These are phyloP conservation scores for Saiga tatarica DNA, from an alignment of 2,113 vertebrate species.

Conservation along the genomic window DNA sequence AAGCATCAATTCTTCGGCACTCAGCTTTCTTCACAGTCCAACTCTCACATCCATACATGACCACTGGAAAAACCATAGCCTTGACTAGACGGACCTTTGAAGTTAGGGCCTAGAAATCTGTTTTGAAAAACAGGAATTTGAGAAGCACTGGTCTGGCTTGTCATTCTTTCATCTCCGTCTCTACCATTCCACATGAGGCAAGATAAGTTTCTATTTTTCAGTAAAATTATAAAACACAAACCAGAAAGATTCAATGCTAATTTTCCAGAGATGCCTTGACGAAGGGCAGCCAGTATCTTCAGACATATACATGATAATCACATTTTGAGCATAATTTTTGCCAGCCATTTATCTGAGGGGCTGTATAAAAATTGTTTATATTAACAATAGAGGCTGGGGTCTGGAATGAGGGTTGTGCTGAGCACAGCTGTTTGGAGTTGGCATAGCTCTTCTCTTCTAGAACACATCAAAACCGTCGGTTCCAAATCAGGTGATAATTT, in stretches of 20 bases:
- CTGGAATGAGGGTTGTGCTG: neutral
- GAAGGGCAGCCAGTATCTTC: neutral
- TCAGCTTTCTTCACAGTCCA: no score
- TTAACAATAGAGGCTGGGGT: neutral
- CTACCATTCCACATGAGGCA: neutral
- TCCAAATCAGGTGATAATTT: neutral
- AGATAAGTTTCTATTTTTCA: constrained; percentile 17
- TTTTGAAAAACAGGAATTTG: neutral
- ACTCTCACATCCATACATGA: no score
- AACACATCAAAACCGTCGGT: neutral
- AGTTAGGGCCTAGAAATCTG: neutral
- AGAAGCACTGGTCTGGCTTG: neutral
- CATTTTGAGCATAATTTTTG: neutral
- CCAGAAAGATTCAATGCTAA: neutral
- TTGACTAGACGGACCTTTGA: no score
- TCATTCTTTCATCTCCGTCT: neutral
- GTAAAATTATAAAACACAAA: neutral
- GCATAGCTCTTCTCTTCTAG: neutral
- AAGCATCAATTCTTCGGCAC: no score
- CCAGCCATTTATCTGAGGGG: neutral
- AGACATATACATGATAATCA: neutral
- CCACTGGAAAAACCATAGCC: no score
- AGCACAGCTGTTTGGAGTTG: neutral
- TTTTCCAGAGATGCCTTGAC: neutral
- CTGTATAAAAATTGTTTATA: neutral